Conservation (phyloP, 2,888 invertebrate genomes). For the Lasioglossum pauxillum region DNA sequence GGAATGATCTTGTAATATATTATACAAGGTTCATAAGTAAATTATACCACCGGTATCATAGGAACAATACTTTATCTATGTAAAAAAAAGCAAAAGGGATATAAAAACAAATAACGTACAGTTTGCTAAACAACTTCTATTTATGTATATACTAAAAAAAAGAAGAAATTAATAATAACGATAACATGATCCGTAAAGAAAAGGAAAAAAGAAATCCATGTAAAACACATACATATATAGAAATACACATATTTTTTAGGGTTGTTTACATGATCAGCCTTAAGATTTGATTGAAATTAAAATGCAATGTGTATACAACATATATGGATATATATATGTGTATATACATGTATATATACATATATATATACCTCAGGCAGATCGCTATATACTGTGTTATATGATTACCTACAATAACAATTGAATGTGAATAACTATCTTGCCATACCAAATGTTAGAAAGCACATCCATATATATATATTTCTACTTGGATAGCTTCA, state of each 20-base stretch:
- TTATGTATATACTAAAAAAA: conserved; percentile 75
- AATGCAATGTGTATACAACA: conserved; percentile 72
- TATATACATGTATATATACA: neutral
- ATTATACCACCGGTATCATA: conserved; percentile 76
- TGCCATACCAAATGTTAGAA: conserved; percentile 82
- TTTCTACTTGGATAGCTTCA: conserved; percentile 73
- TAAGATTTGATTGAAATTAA: conserved; percentile 81
- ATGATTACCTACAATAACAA: conserved; percentile 70
- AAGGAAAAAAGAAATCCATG: conserved; percentile 62
- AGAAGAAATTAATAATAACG: conserved; percentile 1
- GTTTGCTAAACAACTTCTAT: conserved; percentile 82
- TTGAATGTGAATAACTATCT: conserved; percentile 76
- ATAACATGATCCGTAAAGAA: conserved; percentile 64
- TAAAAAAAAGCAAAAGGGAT: conserved; percentile 58
- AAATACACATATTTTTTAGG: conserved; percentile 85
- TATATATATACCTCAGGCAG: conserved; percentile 71
- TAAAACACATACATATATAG: conserved; percentile 80
- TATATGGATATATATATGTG: conserved; percentile 56
- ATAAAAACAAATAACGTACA: conserved; percentile 71
- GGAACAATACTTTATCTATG: conserved; percentile 79
- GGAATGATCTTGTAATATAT: conserved; percentile 68
- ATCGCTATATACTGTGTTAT: conserved; percentile 76
- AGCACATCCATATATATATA: conserved; percentile 70
- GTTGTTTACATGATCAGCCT: conserved; percentile 85
- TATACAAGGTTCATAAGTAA: conserved; percentile 76